These are phyloP conservation scores for Oreochromis tanganicae DNA, from an alignment of 2,113 vertebrate genomes.

Conservation along the genomic window DNA sequence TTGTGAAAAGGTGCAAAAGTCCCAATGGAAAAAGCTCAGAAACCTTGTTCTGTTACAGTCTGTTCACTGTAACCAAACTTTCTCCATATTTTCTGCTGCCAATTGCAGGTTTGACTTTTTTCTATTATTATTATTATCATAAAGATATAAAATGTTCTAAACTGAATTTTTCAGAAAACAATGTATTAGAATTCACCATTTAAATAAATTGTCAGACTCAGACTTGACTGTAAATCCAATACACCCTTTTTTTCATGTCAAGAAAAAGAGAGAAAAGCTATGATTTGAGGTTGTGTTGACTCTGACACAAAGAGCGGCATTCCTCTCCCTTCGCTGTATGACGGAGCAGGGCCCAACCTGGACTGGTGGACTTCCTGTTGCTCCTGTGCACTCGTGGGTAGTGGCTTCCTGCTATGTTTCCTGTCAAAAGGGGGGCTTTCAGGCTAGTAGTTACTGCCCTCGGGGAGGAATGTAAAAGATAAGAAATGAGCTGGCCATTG, in stretches of 20 bases:
- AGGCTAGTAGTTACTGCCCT: neutral
- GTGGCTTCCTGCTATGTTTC: constrained; percentile 59
- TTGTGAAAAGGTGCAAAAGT: neutral
- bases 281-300: neutral
- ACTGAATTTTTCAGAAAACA: neutral
- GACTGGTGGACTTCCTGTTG: constrained; percentile 6
- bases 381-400: constrained; percentile 21
- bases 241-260: neutral
- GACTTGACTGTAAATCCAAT: neutral
- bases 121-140: neutral
- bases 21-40: neutral
- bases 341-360: neutral
- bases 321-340: neutral
- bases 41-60: neutral
- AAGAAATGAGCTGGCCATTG: neutral
- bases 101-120: neutral
- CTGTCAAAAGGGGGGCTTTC: constrained; percentile 13
- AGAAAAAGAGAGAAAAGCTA: neutral
- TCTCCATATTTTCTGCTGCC: neutral
- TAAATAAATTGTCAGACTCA: neutral
- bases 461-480: constrained; percentile 6
- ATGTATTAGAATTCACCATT: neutral
- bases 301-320: constrained; percentile 20
- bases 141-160: neutral
- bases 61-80: neutral